Percentiles rank a stretch among this genome's conserved stretches.
These are phyloP conservation scores for Mythimna impura DNA, from an alignment of 2,888 invertebrate genomes.

Conservation along the genomic window DNA sequence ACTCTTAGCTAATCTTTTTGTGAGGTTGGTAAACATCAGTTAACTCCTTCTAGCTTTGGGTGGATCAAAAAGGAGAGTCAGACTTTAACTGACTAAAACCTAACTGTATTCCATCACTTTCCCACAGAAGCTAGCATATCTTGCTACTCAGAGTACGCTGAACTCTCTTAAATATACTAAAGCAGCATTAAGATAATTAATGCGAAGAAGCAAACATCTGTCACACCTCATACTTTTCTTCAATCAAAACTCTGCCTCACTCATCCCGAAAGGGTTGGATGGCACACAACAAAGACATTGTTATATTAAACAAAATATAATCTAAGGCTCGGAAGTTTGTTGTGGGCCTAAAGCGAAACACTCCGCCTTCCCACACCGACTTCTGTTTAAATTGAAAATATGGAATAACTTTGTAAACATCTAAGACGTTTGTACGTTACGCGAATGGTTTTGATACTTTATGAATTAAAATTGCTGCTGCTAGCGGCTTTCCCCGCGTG, in stretches of 20 bases:
- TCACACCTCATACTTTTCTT: slow-evolving; percentile 20
- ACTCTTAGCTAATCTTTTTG: too few species aligned
- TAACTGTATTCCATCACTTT: too few species aligned
- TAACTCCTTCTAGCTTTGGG: too few species aligned
- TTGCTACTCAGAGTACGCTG: background rate
- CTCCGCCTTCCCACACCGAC: slow-evolving; percentile 83
- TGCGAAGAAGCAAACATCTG: slow-evolving; percentile 43
- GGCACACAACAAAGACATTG: slow-evolving; percentile 49
- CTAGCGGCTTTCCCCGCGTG: background rate
- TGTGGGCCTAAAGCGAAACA: slow-evolving; percentile 70
- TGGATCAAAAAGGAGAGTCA: too few species aligned
- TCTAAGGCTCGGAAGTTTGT: slow-evolving; percentile 54
- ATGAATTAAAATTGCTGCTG: background rate
- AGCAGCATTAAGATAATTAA: background rate
- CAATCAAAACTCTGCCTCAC: slow-evolving; percentile 27
- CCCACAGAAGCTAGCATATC: too few species aligned
- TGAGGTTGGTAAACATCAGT: too few species aligned
- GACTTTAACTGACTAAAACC: too few species aligned
- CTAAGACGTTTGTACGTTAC: slow-evolving; percentile 72
- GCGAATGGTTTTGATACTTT: slow-evolving; percentile 74
- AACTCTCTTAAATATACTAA: background rate
- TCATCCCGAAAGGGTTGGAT: slow-evolving; percentile 47
- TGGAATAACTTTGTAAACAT: slow-evolving; percentile 89
- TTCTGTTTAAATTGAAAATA: slow-evolving; percentile 88
- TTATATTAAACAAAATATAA: slow-evolving; percentile 58